These are phyloP conservation scores for Strigops habroptila DNA, from an alignment of 2,113 vertebrate genomes.

Conservation along the genomic window DNA sequence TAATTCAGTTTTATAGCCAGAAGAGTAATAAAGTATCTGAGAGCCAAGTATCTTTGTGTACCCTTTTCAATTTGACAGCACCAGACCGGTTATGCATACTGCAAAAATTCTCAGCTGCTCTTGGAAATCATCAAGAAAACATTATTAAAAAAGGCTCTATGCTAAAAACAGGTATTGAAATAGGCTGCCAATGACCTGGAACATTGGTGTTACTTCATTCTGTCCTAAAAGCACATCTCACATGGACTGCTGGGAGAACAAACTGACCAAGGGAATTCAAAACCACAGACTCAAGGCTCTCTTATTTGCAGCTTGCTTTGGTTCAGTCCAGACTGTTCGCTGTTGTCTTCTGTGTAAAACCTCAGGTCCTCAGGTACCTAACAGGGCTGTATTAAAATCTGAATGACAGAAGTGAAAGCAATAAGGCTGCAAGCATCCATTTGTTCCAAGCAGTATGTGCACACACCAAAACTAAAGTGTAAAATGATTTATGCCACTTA, in stretches of 20 bases:
- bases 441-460: background rate
- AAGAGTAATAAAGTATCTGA: slow-evolving; percentile 4
- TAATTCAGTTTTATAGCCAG: slow-evolving; percentile 11
- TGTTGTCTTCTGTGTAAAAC: background rate
- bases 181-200: background rate
- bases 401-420: background rate
- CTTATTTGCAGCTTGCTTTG: background rate
- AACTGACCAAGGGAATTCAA: background rate
- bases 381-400: background rate
- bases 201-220: background rate
- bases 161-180: background rate
- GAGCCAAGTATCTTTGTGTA: background rate
- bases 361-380: background rate
- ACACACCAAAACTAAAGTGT: background rate
- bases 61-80: slow-evolving; percentile 47
- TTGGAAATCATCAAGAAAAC: slow-evolving; percentile 11
- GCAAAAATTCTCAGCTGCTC: slow-evolving; percentile 43
- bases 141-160: background rate
- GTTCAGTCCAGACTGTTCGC: background rate
- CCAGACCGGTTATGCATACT: slow-evolving; percentile 2
- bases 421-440: background rate
- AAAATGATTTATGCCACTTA: background rate
- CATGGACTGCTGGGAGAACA: background rate
- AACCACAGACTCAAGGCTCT: background rate
- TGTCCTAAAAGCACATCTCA: background rate